These are phyloP conservation scores for Nycticryphes semicollaris DNA, from an alignment of 2,113 vertebrate genomes.

Conservation along the genomic window DNA sequence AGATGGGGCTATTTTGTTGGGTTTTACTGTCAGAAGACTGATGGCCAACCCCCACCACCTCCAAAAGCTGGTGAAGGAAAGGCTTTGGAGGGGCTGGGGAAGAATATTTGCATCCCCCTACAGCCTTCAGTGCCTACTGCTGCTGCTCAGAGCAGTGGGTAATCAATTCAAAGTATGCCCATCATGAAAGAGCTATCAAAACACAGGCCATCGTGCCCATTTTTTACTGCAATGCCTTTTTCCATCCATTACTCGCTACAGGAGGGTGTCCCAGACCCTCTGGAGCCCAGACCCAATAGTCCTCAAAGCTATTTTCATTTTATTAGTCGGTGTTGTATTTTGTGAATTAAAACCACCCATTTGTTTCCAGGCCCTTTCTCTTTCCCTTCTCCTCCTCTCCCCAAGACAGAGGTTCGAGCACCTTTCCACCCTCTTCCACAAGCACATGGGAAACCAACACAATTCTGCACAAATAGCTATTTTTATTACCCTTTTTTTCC, in stretches of 20 bases:
- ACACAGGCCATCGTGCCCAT: accelerated
- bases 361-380: neutral
- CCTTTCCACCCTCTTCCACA: neutral
- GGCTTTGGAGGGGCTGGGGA: neutral
- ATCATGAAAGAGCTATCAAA: neutral
- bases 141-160: neutral
- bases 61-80: neutral
- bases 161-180: neutral
- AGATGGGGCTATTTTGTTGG: neutral
- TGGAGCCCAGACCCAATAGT: neutral
- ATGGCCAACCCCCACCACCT: neutral
- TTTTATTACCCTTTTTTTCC: neutral
- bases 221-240: neutral
- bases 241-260: neutral
- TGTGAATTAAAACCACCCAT: neutral
- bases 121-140: neutral
- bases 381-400: neutral
- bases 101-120: neutral
- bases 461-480: neutral
- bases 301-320: neutral
- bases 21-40: neutral
- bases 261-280: neutral
- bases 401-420: neutral
- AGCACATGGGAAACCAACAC: neutral
- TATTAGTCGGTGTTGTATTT: neutral